phyloP scores from a whole-genome alignment of 1,140 invertebrate genomes.

The Pentalonia nigronervosa region DNA sequence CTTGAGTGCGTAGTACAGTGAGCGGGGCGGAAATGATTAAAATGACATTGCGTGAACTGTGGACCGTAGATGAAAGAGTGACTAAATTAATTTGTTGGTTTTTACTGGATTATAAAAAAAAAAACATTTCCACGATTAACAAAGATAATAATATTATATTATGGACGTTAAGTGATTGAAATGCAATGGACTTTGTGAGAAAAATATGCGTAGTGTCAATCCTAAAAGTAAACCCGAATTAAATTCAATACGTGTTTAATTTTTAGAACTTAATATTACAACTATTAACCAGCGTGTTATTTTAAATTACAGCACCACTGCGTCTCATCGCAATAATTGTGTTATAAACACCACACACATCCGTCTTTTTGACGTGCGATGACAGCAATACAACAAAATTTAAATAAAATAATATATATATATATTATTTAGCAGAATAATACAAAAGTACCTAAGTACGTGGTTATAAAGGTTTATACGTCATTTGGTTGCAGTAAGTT shows the following conservation, averaged over 20 bases:
- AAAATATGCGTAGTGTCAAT: neutral
- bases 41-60: too few species aligned
- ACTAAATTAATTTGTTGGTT: too few species aligned
- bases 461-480: too few species aligned
- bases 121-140: too few species aligned
- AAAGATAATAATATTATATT: too few species aligned
- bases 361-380: neutral
- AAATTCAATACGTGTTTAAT: neutral
- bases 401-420: neutral
- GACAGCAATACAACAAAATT: neutral
- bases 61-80: too few species aligned
- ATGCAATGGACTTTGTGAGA: neutral
- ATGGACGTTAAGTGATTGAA: too few species aligned
- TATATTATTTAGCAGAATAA: neutral
- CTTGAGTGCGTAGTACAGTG: too few species aligned
- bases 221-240: neutral
- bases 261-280: neutral
- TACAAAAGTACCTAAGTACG: neutral
- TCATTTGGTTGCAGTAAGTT: too few species aligned
- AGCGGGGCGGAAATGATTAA: too few species aligned
- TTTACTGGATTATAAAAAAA: too few species aligned
- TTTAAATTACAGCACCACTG: neutral
- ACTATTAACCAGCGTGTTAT: neutral
- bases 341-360: neutral
- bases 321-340: neutral